Evolutionary conservation across 1,140 invertebrate genomes (phyloP).

Genomic region (Pygmarrhopalites habei): DNA sequence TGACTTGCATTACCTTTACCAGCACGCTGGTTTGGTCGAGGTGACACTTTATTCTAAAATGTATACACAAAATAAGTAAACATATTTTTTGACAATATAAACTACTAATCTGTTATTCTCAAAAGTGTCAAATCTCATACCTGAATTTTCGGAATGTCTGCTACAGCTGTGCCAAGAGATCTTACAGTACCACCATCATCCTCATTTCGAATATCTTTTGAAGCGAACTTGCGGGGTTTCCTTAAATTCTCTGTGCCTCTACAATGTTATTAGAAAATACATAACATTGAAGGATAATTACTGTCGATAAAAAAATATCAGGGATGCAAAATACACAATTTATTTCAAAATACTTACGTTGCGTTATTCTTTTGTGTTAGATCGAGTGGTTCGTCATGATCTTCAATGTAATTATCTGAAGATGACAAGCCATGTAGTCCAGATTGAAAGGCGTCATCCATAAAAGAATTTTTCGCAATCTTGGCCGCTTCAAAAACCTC

Average conservation of each 20-base stretch:
- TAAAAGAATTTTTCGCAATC: background rate
- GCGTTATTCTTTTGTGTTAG: constrained; percentile 29
- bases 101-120: too few relatives aligned
- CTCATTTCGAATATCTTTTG: constrained; percentile 5
- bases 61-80: too few relatives aligned
- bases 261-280: background rate
- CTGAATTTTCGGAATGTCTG: too few relatives aligned
- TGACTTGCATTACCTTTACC: too few relatives aligned
- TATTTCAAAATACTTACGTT: constrained; percentile 4
- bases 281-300: too few relatives aligned
- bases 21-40: constrained; percentile 18
- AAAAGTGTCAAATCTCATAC: too few relatives aligned
- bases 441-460: constrained; percentile 8
- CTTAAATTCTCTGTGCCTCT: background rate
- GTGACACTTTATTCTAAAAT: background rate
- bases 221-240: constrained; percentile 4
- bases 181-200: too few relatives aligned
- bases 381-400: constrained; percentile 26
- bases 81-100: too few relatives aligned
- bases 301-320: too few relatives aligned
- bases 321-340: background rate
- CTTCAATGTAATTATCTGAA: constrained; percentile 12
- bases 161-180: background rate
- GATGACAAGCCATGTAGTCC: constrained; percentile 9
- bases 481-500: constrained; percentile 15